A percentile compares a stretch with the other conserved stretches of the same genome.
phyloP scores from a whole-genome alignment of 2,113 vertebrate genomes.

The Hypocryptadius cinnamomeus region DNA sequence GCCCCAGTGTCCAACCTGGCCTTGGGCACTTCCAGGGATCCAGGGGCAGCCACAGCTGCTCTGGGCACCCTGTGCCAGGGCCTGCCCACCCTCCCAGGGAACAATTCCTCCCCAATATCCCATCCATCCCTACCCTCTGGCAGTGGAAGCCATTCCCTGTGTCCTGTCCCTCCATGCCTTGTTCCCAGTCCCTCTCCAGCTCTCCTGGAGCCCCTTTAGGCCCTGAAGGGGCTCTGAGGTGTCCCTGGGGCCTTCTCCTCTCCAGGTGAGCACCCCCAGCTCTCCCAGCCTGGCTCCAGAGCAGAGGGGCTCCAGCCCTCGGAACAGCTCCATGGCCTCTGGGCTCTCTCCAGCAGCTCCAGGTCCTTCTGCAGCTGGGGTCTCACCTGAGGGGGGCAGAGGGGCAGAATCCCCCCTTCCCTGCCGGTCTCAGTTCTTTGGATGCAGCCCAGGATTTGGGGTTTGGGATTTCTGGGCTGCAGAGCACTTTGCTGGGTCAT shows the following conservation, averaged over 20 bases:
- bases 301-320: not conserved
- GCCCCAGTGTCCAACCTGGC: not conserved
- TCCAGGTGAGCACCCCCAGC: not conserved
- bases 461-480: not conserved
- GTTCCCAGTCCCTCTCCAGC: not conserved
- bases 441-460: not conserved
- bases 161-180: not conserved
- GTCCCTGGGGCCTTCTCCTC: not conserved
- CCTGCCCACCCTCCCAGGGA: accelerated
- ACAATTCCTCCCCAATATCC: not conserved
- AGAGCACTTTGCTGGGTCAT: not conserved
- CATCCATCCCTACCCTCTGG: not conserved
- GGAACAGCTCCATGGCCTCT: not conserved
- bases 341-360: not conserved
- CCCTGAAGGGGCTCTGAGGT: not conserved
- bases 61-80: not conserved
- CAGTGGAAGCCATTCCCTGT: not conserved
- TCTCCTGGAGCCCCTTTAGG: not conserved
- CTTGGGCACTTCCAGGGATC: not conserved
- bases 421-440: not conserved
- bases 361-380: not conserved
- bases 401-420: not conserved
- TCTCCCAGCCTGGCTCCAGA: not conserved
- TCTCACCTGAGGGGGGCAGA: not conserved
- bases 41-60: not conserved